Evolutionary conservation across 2,113 vertebrate genomes (phyloP).

Genomic region (Nematolebias whitei): DNA sequence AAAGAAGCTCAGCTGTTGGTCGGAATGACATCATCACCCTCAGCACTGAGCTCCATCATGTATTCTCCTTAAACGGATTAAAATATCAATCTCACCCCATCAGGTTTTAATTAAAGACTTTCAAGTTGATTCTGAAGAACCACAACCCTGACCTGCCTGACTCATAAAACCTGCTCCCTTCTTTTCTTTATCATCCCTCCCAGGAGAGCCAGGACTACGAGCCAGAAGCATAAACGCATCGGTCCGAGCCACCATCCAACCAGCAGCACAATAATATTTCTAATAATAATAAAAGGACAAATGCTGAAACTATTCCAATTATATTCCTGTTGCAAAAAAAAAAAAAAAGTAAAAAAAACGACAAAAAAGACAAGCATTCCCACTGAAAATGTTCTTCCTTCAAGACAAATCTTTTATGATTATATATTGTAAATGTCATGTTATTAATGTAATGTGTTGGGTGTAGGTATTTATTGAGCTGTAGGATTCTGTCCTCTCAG

Average conservation of each 20-base stretch:
- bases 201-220: conserved; percentile 98
- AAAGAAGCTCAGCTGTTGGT: conserved; percentile 9
- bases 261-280: conserved; percentile 95
- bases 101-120: conserved; percentile 12
- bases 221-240: conserved; percentile 91
- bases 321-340: conserved; percentile 77
- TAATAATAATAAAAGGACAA: conserved; percentile 83
- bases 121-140: background rate
- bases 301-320: conserved; percentile 78
- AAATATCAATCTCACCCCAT: background rate
- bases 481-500: conserved; percentile 71
- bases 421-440: conserved; percentile 85
- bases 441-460: conserved; percentile 82
- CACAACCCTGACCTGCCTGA: conserved; percentile 2
- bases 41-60: conserved; percentile 14
- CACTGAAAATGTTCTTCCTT: conserved; percentile 85
- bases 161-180: background rate
- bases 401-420: conserved; percentile 84
- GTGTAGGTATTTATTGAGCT: conserved; percentile 79
- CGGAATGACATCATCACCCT: conserved; percentile 49
- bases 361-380: conserved; percentile 73
- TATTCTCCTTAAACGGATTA: conserved; percentile 17
- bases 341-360: conserved; percentile 69
- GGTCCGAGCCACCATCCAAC: conserved; percentile 79
- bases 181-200: background rate